Percentiles rank a stretch among this genome's conserved stretches.
phyloP scores from a whole-genome alignment of 2,113 vertebrate genomes.

The Tiliqua scincoides region DNA sequence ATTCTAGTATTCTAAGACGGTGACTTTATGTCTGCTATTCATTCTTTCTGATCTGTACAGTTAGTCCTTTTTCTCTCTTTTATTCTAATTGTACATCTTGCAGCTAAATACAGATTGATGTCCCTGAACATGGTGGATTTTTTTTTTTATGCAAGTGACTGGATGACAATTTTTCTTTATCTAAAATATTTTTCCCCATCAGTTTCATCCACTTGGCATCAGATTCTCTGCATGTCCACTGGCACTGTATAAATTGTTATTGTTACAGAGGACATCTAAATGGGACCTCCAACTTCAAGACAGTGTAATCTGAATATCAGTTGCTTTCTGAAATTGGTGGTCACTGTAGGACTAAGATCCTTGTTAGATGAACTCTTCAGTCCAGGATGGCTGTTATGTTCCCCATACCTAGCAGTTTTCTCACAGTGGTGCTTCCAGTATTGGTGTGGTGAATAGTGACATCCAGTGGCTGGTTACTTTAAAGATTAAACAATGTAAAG shows the following conservation, averaged over 20 bases:
- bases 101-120: neutral
- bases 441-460: conserved; percentile 71
- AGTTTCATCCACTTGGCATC: neutral
- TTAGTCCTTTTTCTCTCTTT: neutral
- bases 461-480: conserved; percentile 68
- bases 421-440: conserved; percentile 5
- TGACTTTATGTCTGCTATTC: neutral
- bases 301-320: no score
- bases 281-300: neutral
- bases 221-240: no score
- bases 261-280: no score
- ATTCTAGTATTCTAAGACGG: neutral
- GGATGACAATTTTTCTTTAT: neutral
- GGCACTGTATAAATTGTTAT: neutral
- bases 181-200: neutral
- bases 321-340: no score
- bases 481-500: conserved; percentile 38
- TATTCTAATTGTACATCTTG: neutral
- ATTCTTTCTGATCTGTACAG: neutral
- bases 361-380: neutral
- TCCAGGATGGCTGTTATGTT: neutral
- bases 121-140: neutral
- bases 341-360: no score
- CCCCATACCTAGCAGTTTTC: neutral
- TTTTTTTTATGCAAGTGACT: neutral